phyloP scores from a whole-genome alignment of 2,113 vertebrate genomes.

The Mungos mungo region DNA sequence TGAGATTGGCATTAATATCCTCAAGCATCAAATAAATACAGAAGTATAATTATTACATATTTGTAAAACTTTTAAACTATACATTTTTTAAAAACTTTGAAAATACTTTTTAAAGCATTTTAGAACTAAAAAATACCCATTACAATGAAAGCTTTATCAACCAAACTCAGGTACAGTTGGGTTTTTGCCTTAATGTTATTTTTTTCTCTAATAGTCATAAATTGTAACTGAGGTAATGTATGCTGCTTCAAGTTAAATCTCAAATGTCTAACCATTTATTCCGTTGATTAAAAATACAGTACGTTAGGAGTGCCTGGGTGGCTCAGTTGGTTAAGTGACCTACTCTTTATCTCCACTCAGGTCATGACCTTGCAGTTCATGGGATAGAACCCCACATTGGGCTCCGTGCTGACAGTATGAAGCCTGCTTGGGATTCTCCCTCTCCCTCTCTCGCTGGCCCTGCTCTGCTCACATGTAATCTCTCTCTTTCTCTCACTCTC shows the following conservation, averaged over 20 bases:
- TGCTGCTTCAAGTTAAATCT: neutral
- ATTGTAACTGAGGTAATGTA: constrained; percentile 59
- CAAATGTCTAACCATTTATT: neutral
- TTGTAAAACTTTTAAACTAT: constrained; percentile 6
- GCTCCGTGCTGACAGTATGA: too few relatives aligned
- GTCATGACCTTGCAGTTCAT: too few relatives aligned
- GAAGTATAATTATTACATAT: neutral
- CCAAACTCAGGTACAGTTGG: neutral
- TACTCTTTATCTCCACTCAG: too few relatives aligned
- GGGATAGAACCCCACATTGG: too few relatives aligned
- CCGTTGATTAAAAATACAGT: neutral
- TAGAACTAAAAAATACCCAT: neutral
- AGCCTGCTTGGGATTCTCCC: too few relatives aligned
- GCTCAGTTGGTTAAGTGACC: too few relatives aligned
- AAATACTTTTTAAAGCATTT: neutral
- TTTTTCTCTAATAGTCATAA: neutral
- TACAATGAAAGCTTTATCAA: neutral
- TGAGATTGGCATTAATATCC: neutral
- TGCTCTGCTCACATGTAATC: too few relatives aligned
- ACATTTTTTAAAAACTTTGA: constrained; percentile 8
- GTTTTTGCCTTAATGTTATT: constrained; percentile 43
- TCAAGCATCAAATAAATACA: neutral
- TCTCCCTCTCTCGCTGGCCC: too few relatives aligned
- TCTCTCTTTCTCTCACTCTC: too few relatives aligned
- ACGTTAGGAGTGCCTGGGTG: neutral